Percentiles rank a stretch among this genome's conserved stretches.
phyloP scores from a whole-genome alignment of 1,140 invertebrate species.

The Gryllus bimaculatus region DNA sequence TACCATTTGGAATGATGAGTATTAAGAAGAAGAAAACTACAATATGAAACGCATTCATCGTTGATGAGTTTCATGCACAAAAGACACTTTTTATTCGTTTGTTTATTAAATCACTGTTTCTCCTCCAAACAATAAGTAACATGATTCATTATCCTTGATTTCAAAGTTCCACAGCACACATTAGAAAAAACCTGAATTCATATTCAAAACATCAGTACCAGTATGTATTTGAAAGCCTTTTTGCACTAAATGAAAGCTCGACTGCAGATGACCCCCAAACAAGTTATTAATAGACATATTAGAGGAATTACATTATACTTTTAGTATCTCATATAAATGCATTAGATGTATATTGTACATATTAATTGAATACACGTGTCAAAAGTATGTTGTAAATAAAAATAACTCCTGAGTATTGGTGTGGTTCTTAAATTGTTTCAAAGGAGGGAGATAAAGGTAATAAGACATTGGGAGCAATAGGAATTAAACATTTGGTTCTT shows the following conservation, averaged over 20 bases:
- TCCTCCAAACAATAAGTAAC: slow-evolving; percentile 8
- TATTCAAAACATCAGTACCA: slow-evolving; percentile 13
- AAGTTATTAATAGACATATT: slow-evolving; percentile 3
- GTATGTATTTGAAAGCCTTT: slow-evolving; percentile 13
- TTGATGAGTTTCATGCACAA: slow-evolving; percentile 8
- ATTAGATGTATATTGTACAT: slow-evolving; percentile 9
- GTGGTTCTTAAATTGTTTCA: neutral
- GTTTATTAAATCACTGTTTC: slow-evolving; percentile 12
- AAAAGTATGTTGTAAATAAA: slow-evolving; percentile 9
- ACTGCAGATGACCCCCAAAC: neutral
- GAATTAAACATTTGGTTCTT: neutral
- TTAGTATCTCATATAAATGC: slow-evolving; percentile 9
- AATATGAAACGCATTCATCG: slow-evolving; percentile 10
- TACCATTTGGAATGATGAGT: slow-evolving; percentile 19
- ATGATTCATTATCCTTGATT: slow-evolving; percentile 11
- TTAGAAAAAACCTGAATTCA: slow-evolving; percentile 14
- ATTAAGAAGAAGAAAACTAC: slow-evolving; percentile 13
- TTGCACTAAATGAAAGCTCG: slow-evolving; percentile 15
- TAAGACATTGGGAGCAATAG: neutral
- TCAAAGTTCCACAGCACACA: slow-evolving; percentile 17
- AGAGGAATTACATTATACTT: slow-evolving; percentile 9
- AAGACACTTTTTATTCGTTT: slow-evolving; percentile 12
- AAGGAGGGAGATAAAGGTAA: neutral
- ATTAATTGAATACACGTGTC: slow-evolving; percentile 8
- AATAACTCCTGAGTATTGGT: slow-evolving; percentile 18